Evolutionary conservation across 1,140 invertebrate genomes (phyloP).

Genomic region (Geopemphigus sp.): DNA sequence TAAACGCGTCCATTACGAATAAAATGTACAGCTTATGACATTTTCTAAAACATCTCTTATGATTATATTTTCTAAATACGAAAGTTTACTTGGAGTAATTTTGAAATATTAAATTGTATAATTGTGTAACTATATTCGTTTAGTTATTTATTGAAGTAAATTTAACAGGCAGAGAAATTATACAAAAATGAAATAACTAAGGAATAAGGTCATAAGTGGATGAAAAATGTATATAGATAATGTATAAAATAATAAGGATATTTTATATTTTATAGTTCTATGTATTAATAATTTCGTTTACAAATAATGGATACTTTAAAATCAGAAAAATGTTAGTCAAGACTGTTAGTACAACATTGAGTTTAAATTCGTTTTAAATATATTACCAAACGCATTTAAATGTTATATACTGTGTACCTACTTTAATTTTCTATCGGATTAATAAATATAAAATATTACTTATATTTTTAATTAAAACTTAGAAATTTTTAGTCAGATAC

Average conservation of each 20-base stretch:
- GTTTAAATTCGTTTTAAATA: constrained; percentile 7
- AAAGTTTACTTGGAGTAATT: too few species aligned
- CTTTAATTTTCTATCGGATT: background rate
- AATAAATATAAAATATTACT: background rate
- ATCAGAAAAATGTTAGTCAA: background rate
- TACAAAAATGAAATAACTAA: too few species aligned
- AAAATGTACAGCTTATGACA: too few species aligned
- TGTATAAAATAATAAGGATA: background rate
- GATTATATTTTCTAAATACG: too few species aligned
- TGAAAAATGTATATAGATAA: background rate
- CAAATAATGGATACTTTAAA: background rate
- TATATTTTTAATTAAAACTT: background rate
- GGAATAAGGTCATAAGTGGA: background rate
- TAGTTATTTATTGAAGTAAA: too few species aligned
- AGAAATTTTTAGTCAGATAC: background rate
- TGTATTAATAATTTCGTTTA: background rate
- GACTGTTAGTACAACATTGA: constrained; percentile 14
- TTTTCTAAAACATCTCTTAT: too few species aligned
- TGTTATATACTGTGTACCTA: background rate
- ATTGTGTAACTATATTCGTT: too few species aligned
- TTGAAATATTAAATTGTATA: too few species aligned
- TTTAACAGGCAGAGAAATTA: too few species aligned
- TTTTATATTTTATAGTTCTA: constrained; percentile 12
- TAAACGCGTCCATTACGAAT: too few species aligned
- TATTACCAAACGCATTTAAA: background rate